Conservation (phyloP, 2,113 vertebrate genomes). For the Bambusicola thoracicus region DNA sequence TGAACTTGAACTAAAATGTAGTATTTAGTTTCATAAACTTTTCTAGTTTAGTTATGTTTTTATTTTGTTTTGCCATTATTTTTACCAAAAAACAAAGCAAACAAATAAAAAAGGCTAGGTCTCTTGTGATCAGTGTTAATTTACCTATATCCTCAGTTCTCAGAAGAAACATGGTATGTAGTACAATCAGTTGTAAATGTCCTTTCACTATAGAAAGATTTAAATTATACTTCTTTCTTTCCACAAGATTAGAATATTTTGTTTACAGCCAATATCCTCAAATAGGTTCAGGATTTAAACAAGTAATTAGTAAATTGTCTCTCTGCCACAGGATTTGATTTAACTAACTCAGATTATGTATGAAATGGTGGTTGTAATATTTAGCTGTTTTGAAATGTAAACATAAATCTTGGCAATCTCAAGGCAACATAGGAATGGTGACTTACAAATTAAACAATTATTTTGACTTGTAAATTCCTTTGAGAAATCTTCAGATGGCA, state of each 20-base stretch:
- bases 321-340: background rate
- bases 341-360: background rate
- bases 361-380: background rate
- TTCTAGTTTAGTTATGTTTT: background rate
- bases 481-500: background rate
- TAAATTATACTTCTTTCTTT: background rate
- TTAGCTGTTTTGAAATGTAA: background rate
- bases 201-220: background rate
- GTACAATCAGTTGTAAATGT: background rate
- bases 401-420: background rate
- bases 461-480: background rate
- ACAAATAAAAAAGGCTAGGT: background rate
- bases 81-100: background rate
- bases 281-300: background rate
- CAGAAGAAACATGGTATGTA: background rate
- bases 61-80: background rate
- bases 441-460: background rate
- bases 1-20: background rate
- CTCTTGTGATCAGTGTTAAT: background rate
- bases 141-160: background rate
- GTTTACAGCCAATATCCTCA: background rate
- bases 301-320: slow-evolving; percentile 11
- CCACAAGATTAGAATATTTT: background rate
- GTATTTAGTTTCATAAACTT: background rate
- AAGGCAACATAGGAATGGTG: background rate